Conservation (phyloP, 2,113 vertebrate genomes). For the Triplophysa dalaica region DNA sequence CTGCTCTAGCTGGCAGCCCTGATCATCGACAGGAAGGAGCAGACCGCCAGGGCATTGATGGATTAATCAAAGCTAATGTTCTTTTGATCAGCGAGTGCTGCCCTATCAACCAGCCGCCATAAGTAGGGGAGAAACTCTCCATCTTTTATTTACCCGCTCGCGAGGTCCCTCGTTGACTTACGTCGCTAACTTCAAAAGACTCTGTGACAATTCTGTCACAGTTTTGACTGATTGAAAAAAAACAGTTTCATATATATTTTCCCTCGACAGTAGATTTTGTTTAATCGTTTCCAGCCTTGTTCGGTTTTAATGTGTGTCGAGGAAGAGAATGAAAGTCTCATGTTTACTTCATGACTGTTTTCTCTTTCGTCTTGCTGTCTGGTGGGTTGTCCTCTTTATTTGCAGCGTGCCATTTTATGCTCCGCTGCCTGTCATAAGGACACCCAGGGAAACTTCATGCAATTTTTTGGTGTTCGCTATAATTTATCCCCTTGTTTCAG, state of each 20-base stretch:
- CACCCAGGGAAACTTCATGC: conserved; percentile 43
- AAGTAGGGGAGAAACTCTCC: conserved; percentile 45
- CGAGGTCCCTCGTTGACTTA: conserved; percentile 47
- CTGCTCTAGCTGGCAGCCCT: conserved; percentile 32
- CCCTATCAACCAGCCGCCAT: conserved; percentile 58
- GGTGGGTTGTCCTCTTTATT: conserved; percentile 57
- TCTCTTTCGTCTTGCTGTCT: conserved; percentile 48
- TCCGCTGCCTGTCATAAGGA: conserved; percentile 46
- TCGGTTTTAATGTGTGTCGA: conserved; percentile 51
- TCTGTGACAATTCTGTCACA: conserved; percentile 62
- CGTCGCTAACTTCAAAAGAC: conserved; percentile 59
- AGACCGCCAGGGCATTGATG: conserved; percentile 63
- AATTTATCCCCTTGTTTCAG: conserved; percentile 53
- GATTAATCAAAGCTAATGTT: conserved; percentile 73
- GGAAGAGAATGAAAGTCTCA: conserved; percentile 41
- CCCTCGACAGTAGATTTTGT: conserved; percentile 48
- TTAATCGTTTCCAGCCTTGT: conserved; percentile 60
- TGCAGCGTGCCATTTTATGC: conserved; percentile 51
- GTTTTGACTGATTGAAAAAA: conserved; percentile 58
- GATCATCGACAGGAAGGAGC: conserved; percentile 62
- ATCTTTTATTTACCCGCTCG: conserved; percentile 67
- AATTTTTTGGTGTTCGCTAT: conserved; percentile 46
- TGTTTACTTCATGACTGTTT: conserved; percentile 50
- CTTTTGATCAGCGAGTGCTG: conserved; percentile 65
- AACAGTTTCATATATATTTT: conserved; percentile 45